Evolutionary conservation across 2,113 vertebrate species (phyloP), one percentile per base, ranked within the genome.

Genomic region (Chaetura pelagica): DNA sequence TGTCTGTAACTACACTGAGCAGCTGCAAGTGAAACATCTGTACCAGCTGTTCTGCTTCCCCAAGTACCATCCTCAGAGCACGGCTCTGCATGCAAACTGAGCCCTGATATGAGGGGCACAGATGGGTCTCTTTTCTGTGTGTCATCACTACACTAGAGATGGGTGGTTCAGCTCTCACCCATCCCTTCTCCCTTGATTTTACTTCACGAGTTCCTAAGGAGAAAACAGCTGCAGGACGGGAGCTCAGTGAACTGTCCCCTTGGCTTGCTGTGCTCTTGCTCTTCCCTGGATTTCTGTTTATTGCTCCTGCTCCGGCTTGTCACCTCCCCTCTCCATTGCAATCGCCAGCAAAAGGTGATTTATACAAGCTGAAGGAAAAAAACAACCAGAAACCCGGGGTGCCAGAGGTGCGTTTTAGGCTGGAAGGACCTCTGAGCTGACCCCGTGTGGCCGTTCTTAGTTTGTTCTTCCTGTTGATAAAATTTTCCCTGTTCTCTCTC

Each of bases 391-490:
- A 48, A 19, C 9, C 19, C 13, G 16, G 34, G 51, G 61, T 14
- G 21, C 75, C 5, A 4, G 72, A 76, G 59, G 16, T 26, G 15
- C 10, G 2, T 74, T 73, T 77, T 30, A 29, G 24, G 64, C 55
- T 73, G 52, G 66, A 64, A 68, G 30, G 62, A 69, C 82, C 75
- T 86, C 92, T 30, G 34, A 86, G 83, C 86, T 93, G 95, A 92
- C 72, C 76, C 94, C 42, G 1, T 92, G 92, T 88, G 89, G 92
- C 86, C 94, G 62, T 73, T 94, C 67, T 93, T 84, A 68, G 84
- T 89, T 93, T 66, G 30, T 27, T 69, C 51, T 90, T 90, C 86
- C 93, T 92, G 83, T 80, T 89, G 63, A 34, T 85, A 54, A 1
- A 3, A 10, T 74, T 93, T 90, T 32, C 52, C 63, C 18, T 4